These are phyloP conservation scores for Drosophila koepferae DNA, from an alignment of 2,888 invertebrate genomes.

Conservation along the genomic window DNA sequence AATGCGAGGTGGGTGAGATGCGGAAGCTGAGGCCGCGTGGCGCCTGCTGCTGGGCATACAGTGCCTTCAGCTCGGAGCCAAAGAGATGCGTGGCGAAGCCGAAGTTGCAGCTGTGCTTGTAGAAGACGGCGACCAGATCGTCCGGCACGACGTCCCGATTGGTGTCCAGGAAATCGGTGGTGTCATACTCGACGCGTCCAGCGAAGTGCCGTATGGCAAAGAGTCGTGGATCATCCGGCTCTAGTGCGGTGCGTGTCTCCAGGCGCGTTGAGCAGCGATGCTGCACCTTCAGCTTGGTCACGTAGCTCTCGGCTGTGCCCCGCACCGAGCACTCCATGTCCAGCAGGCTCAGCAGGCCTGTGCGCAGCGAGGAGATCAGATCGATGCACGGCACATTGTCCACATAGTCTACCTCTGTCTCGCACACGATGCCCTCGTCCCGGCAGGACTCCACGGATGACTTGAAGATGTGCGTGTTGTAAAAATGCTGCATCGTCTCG, in stretches of 20 bases:
- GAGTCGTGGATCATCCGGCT: slow-evolving; percentile 91
- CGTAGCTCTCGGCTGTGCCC: slow-evolving; percentile 92
- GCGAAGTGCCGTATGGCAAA: slow-evolving; percentile 97
- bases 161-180: slow-evolving; percentile 94
- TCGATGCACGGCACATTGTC: slow-evolving; percentile 98
- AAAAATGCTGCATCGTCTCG: slow-evolving; percentile 99
- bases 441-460: slow-evolving; percentile 96
- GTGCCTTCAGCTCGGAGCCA: slow-evolving; percentile 94
- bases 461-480: slow-evolving; percentile 98
- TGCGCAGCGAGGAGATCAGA: slow-evolving; percentile 96
- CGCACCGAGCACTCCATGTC: slow-evolving; percentile 96
- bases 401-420: slow-evolving; percentile 96
- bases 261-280: slow-evolving; percentile 93
- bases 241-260: slow-evolving; percentile 89
- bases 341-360: slow-evolving; percentile 95
- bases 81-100: slow-evolving; percentile 99
- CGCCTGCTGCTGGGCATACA: slow-evolving; percentile 90
- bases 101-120: slow-evolving; percentile 96
- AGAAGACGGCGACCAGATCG: slow-evolving; percentile 96
- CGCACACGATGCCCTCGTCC: slow-evolving; percentile 95
- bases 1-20: slow-evolving; percentile 95
- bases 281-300: slow-evolving; percentile 91
- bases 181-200: slow-evolving; percentile 94
- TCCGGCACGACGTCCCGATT: slow-evolving; percentile 97
- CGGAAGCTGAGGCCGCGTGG: slow-evolving; percentile 93